Conservation (phyloP, 2,888 invertebrate species). For the Acronicta psi region DNA sequence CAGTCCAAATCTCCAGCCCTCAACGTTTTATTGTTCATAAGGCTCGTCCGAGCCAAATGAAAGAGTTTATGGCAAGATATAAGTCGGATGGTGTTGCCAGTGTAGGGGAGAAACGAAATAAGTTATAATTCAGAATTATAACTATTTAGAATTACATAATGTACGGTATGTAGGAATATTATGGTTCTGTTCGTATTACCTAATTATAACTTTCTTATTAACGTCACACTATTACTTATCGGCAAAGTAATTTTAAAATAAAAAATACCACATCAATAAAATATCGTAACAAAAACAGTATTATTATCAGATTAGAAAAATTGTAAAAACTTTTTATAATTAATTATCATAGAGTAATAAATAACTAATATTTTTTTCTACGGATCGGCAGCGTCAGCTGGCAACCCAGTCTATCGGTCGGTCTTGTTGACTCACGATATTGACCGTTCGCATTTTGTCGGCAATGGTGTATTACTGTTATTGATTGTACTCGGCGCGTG, state of each 20-base stretch:
- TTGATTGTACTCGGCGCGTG: slow-evolving; percentile 87
- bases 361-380: slow-evolving; percentile 35
- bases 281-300: neutral
- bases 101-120: slow-evolving; percentile 58
- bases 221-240: neutral
- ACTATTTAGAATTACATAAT: slow-evolving; percentile 3
- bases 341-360: slow-evolving; percentile 26
- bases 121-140: slow-evolving; percentile 28
- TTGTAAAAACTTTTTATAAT: slow-evolving; percentile 18
- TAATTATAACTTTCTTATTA: slow-evolving; percentile 6
- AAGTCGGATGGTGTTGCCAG: slow-evolving; percentile 84
- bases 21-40: slow-evolving; percentile 89
- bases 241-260: neutral
- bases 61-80: slow-evolving; percentile 88
- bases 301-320: slow-evolving; percentile 18
- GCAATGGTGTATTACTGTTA: slow-evolving; percentile 87
- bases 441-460: slow-evolving; percentile 84
- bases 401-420: slow-evolving; percentile 69
- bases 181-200: slow-evolving; percentile 8
- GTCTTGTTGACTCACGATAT: slow-evolving; percentile 86
- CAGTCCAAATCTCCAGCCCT: slow-evolving; percentile 89
- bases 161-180: neutral
- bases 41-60: slow-evolving; percentile 89
- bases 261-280: neutral
- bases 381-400: slow-evolving; percentile 45